Evolutionary conservation across 2,113 vertebrate genomes (phyloP).

Genomic region (Cynoglossus semilaevis): DNA sequence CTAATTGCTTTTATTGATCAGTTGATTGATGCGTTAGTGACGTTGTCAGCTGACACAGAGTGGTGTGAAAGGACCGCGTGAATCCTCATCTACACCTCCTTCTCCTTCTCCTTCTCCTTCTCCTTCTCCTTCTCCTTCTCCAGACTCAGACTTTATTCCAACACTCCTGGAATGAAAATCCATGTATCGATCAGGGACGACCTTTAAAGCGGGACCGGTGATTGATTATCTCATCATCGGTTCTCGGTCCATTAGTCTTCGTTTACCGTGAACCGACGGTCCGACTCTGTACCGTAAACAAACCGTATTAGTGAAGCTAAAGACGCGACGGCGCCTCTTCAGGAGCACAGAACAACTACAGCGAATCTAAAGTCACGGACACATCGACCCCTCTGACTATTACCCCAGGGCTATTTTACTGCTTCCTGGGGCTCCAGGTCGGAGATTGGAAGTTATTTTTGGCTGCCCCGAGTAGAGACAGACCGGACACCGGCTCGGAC

Average conservation of each 20-base stretch:
- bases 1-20: constrained; percentile 15
- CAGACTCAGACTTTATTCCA: neutral
- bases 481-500: no score
- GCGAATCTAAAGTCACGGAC: neutral
- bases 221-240: constrained; percentile 6
- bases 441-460: constrained; percentile 63
- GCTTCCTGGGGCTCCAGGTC: constrained; percentile 38
- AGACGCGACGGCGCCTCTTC: no score
- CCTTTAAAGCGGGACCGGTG: constrained; percentile 5
- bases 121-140: neutral
- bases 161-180: constrained; percentile 7
- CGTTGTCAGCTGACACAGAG: constrained; percentile 20
- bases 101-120: no score
- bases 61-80: constrained; percentile 9
- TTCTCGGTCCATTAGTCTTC: neutral
- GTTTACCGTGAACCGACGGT: neutral
- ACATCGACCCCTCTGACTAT: no score
- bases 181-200: neutral
- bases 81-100: constrained; percentile 13
- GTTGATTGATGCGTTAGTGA: constrained; percentile 14
- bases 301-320: neutral
- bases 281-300: neutral
- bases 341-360: no score
- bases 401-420: neutral
- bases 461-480: constrained; percentile 54